Conservation (phyloP, 2,113 vertebrate genomes). For the Chrysemys picta region DNA sequence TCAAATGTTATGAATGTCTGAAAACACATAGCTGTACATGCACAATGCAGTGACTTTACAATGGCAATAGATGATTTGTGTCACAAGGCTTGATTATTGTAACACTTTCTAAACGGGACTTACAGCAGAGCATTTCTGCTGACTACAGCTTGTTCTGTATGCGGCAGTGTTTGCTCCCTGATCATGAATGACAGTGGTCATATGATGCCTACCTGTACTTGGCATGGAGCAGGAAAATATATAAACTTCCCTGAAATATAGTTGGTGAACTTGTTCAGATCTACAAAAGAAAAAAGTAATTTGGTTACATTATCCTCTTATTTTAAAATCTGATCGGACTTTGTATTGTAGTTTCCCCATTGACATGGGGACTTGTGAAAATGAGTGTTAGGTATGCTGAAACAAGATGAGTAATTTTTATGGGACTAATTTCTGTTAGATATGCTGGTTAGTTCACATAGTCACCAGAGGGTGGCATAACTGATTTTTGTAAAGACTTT, state of each 20-base stretch:
- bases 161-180: neutral
- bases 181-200: neutral
- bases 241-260: neutral
- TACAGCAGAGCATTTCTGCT: neutral
- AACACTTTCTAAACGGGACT: neutral
- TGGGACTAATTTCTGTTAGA: neutral
- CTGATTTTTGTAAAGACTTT: constrained; percentile 34
- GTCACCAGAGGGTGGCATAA: constrained; percentile 66
- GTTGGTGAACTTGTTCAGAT: neutral
- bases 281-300: neutral
- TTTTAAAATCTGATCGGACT: neutral
- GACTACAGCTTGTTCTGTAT: neutral
- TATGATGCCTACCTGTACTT: neutral
- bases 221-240: neutral
- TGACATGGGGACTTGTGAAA: neutral
- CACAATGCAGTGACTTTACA: neutral
- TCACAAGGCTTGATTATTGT: neutral
- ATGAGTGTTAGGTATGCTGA: neutral
- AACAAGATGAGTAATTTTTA: neutral
- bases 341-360: fast-evolving
- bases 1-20: neutral
- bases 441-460: neutral
- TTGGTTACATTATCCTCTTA: neutral
- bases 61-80: neutral
- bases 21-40: neutral